Evolutionary conservation across 1,140 invertebrate species (phyloP).

Genomic region (Drosophila grimshawi): DNA sequence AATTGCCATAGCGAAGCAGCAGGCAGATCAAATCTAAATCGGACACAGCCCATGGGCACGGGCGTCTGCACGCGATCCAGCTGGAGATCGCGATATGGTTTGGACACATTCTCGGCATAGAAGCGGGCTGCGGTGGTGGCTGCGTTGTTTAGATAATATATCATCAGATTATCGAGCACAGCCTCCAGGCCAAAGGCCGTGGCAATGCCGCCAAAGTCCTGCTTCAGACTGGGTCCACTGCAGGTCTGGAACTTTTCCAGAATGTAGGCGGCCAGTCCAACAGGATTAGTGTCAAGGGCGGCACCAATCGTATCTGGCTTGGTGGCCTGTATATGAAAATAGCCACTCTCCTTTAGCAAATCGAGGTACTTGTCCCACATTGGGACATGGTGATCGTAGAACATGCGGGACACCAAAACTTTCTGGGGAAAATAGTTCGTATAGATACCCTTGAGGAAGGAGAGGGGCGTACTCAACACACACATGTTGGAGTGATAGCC

Average conservation of each 20-base stretch:
- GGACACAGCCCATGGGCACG: slow-evolving; percentile 89
- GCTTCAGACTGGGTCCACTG: slow-evolving; percentile 91
- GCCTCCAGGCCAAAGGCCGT: slow-evolving; percentile 88
- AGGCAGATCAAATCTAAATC: slow-evolving; percentile 88
- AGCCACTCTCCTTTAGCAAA: slow-evolving; percentile 90
- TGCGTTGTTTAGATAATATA: slow-evolving; percentile 92
- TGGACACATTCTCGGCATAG: slow-evolving; percentile 89
- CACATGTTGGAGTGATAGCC: slow-evolving; percentile 88
- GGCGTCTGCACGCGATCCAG: slow-evolving; percentile 87
- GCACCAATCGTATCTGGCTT: slow-evolving; percentile 95
- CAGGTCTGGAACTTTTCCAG: slow-evolving; percentile 93
- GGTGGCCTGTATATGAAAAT: slow-evolving; percentile 93
- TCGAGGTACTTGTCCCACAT: slow-evolving; percentile 85
- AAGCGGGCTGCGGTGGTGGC: slow-evolving; percentile 91
- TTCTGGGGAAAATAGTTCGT: slow-evolving; percentile 66
- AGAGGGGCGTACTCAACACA: slow-evolving; percentile 50
- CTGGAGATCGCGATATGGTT: slow-evolving; percentile 75
- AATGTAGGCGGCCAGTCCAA: slow-evolving; percentile 91
- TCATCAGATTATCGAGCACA: slow-evolving; percentile 94
- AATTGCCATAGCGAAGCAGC: slow-evolving; percentile 87
- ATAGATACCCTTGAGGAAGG: slow-evolving; percentile 67
- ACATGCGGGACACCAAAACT: slow-evolving; percentile 85
- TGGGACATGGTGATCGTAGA: slow-evolving; percentile 87
- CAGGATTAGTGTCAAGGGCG: slow-evolving; percentile 88
- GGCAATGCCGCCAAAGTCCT: slow-evolving; percentile 87